Percentiles rank a stretch among this genome's conserved stretches.
These are phyloP conservation scores for Psilopsiagon aymara DNA, from an alignment of 2,113 vertebrate genomes.

Conservation along the genomic window DNA sequence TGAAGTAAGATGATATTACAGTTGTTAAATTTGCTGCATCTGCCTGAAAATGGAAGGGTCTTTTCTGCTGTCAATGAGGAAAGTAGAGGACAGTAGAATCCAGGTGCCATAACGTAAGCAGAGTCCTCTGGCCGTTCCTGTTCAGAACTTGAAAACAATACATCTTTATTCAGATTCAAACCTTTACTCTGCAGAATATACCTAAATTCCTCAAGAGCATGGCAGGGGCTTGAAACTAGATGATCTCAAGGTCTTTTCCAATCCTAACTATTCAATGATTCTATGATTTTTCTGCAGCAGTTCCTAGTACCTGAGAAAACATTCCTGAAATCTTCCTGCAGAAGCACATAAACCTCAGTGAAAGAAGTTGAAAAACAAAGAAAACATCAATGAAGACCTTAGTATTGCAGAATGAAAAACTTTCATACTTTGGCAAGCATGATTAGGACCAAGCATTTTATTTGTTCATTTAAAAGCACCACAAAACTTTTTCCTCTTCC, in stretches of 20 bases:
- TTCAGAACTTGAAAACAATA: neutral
- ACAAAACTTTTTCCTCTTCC: neutral
- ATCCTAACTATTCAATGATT: neutral
- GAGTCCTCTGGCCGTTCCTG: neutral
- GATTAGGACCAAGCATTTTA: neutral
- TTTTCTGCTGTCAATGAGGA: neutral
- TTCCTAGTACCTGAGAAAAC: neutral
- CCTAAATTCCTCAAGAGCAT: neutral
- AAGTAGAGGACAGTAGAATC: neutral
- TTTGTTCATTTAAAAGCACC: neutral
- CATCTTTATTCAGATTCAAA: neutral
- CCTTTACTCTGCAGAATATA: neutral
- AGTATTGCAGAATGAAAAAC: neutral
- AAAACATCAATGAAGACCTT: neutral
- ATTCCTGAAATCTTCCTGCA: neutral
- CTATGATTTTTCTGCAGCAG: neutral
- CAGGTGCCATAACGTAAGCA: neutral
- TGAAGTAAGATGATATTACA: neutral
- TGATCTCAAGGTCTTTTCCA: neutral
- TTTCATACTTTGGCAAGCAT: neutral
- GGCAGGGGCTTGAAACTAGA: neutral
- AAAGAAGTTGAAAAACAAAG: neutral
- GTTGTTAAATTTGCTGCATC: neutral
- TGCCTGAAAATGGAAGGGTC: neutral
- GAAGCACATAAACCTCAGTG: neutral